Evolutionary conservation across 2,113 vertebrate species (phyloP).

Genomic region (Paradoxurus hermaphroditus): DNA sequence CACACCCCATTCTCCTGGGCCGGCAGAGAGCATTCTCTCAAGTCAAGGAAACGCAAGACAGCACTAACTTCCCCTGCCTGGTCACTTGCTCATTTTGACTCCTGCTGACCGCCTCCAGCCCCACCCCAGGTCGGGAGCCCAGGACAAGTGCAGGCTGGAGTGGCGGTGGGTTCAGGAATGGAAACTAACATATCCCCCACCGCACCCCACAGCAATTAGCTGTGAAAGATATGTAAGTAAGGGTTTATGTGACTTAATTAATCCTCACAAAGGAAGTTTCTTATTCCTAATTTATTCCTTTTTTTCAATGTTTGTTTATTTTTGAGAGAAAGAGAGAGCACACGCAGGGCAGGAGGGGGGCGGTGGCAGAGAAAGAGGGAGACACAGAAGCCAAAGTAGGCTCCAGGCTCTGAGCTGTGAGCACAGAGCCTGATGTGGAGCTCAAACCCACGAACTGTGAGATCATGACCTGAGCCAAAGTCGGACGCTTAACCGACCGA

Average conservation of each 20-base stretch:
- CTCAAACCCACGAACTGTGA: too few species aligned
- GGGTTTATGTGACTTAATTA: background rate
- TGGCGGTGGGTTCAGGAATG: background rate
- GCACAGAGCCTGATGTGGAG: too few species aligned
- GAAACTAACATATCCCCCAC: background rate
- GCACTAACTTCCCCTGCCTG: fast-evolving
- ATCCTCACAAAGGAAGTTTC: background rate
- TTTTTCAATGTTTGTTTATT: too few species aligned
- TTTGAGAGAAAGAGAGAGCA: too few species aligned
- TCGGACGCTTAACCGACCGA: too few species aligned
- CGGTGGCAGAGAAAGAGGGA: too few species aligned
- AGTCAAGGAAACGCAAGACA: background rate
- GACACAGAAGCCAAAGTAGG: too few species aligned
- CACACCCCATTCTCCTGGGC: background rate
- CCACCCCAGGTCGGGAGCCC: background rate
- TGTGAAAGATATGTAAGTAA: background rate
- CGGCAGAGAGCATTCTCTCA: fast-evolving
- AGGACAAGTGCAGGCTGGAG: background rate
- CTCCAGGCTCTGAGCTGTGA: too few species aligned
- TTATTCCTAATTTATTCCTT: background rate
- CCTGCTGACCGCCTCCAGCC: background rate
- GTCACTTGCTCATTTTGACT: background rate
- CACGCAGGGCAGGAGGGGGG: too few species aligned
- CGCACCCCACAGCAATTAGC: background rate
- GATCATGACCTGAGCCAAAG: too few species aligned